These are phyloP conservation scores for Pasiphila rectangulata DNA, from an alignment of 2,888 invertebrate genomes.

Conservation along the genomic window DNA sequence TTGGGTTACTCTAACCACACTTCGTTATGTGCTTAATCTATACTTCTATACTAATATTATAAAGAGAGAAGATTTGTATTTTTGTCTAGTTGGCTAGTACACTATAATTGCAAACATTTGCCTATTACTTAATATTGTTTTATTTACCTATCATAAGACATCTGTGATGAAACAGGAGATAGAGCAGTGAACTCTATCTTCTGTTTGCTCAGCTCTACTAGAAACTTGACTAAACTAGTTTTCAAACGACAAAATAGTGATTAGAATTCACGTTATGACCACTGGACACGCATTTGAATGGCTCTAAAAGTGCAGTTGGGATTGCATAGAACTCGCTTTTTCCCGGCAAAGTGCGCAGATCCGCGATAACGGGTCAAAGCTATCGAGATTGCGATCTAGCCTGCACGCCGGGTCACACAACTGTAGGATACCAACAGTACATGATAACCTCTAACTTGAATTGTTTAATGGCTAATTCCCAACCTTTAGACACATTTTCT, in stretches of 20 bases:
- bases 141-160: too few relatives aligned
- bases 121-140: too few relatives aligned
- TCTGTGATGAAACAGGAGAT: too few relatives aligned
- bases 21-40: too few relatives aligned
- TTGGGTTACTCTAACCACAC: too few relatives aligned
- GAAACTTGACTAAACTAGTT: neutral
- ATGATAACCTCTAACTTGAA: neutral
- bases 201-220: too few relatives aligned
- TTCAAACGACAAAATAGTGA: neutral
- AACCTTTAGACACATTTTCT: too few relatives aligned
- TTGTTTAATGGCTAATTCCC: neutral
- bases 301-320: constrained; percentile 39
- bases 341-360: constrained; percentile 49
- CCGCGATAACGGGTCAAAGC: constrained; percentile 69
- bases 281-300: constrained; percentile 34
- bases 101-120: too few relatives aligned
- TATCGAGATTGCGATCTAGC: constrained; percentile 70
- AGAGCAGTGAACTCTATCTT: too few relatives aligned
- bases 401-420: constrained; percentile 62
- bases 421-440: neutral
- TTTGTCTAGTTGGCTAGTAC: too few relatives aligned
- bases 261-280: constrained; percentile 23
- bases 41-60: too few relatives aligned
- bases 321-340: constrained; percentile 39
- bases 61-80: too few relatives aligned